Conservation (phyloP, 2,797 vertebrate species). For the Chelon auratus region DNA sequence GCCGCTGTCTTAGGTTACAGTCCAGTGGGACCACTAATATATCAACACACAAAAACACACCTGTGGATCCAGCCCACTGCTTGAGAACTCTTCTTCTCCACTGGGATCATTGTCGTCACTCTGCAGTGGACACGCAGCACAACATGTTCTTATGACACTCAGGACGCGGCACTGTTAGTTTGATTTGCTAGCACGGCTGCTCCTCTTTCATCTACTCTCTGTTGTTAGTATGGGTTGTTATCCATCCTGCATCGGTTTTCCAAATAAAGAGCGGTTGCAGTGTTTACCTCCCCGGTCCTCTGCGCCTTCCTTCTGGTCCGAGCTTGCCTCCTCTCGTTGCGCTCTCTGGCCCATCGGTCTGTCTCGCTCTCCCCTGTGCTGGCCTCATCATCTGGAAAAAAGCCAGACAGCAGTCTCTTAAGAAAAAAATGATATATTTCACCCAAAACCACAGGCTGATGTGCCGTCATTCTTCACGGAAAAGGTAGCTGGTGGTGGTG, state of each 20-base stretch:
- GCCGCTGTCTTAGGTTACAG: neutral
- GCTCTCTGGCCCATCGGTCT: slow-evolving; percentile 80
- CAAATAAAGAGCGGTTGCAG: slow-evolving; percentile 9
- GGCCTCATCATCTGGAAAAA: slow-evolving; percentile 80
- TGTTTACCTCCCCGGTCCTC: slow-evolving; percentile 77
- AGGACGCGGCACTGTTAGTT: neutral
- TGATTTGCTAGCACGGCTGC: neutral
- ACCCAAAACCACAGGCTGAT: neutral
- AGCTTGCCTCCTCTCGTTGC: slow-evolving; percentile 80
- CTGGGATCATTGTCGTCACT: slow-evolving; percentile 83
- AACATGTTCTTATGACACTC: slow-evolving; percentile 11
- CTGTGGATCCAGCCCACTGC: slow-evolving; percentile 81
- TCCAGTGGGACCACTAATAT: slow-evolving; percentile 12
- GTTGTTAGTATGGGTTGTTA: neutral
- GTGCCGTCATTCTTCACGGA: neutral
- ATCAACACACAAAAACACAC: slow-evolving; percentile 52
- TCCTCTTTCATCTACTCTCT: neutral
- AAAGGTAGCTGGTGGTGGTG: neutral
- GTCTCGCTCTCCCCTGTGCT: slow-evolving; percentile 82
- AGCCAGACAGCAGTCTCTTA: slow-evolving; percentile 45
- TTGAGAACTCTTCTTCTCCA: slow-evolving; percentile 81
- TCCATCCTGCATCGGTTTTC: neutral
- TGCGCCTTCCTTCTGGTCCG: slow-evolving; percentile 82
- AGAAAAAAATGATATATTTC: slow-evolving; percentile 18
- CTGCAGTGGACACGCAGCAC: slow-evolving; percentile 63